A percentile compares a stretch with the other conserved stretches of the same genome.
These are phyloP conservation scores for Arctopsyche grandis DNA, from an alignment of 1,140 invertebrate species.

Conservation along the genomic window DNA sequence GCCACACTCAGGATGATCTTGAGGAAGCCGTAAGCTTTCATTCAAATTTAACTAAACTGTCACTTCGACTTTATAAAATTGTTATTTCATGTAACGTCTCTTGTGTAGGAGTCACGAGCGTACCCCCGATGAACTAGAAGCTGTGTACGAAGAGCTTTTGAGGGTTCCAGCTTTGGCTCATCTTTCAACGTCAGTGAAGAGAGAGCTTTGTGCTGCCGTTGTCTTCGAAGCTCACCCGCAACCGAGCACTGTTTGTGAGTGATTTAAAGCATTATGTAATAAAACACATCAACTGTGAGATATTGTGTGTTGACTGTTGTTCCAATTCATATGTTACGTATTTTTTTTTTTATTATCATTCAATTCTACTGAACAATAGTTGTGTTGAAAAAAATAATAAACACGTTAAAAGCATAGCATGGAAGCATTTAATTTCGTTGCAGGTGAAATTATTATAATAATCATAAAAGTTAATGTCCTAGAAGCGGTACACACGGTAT, in stretches of 20 bases:
- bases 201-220: constrained; percentile 82
- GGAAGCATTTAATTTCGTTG: not conserved
- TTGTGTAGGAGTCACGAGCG: constrained; percentile 74
- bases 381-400: no score
- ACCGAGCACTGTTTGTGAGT: constrained; percentile 82
- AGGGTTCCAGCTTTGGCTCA: constrained; percentile 86
- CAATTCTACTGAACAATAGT: no score
- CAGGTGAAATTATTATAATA: not conserved
- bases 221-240: constrained; percentile 86
- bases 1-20: constrained; percentile 84
- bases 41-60: not conserved
- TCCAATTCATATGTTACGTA: no score
- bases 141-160: constrained; percentile 86
- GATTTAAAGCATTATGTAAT: not conserved
- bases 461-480: not conserved
- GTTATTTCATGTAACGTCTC: not conserved
- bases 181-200: constrained; percentile 84
- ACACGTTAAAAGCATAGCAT: not conserved
- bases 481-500: not conserved
- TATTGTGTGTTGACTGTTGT: not conserved
- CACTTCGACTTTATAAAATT: not conserved
- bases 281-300: not conserved
- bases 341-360: no score
- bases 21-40: constrained; percentile 76
- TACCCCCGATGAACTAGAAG: constrained; percentile 82